phyloP scores from a whole-genome alignment of 2,888 invertebrate genomes.

The Troglohyphantes excavatus region DNA sequence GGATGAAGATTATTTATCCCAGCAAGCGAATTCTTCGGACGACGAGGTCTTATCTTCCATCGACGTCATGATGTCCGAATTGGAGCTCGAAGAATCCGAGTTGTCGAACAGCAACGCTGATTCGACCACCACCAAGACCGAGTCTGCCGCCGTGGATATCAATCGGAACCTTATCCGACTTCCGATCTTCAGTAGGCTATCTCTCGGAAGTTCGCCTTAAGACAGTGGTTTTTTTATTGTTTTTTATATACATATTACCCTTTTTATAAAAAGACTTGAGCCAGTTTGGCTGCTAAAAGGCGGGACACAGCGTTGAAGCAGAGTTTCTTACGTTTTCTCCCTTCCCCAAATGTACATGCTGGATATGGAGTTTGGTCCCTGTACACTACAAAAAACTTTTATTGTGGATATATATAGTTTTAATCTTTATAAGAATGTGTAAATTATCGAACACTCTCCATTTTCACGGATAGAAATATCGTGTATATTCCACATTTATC shows the following conservation, averaged over 20 bases:
- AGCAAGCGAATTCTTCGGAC: background rate
- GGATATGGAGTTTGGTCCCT: constrained; percentile 69
- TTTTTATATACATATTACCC: constrained; percentile 7
- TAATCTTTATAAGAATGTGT: constrained; percentile 49
- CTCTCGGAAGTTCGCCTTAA: constrained; percentile 54
- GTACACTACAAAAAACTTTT: constrained; percentile 12
- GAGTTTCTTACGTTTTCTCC: constrained; percentile 38
- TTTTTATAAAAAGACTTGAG: constrained; percentile 57
- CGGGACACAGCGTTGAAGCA: constrained; percentile 30
- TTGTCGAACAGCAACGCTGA: constrained; percentile 36
- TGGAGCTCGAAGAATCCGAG: constrained; percentile 57
- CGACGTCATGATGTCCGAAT: constrained; percentile 55
- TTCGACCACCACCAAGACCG: constrained; percentile 31
- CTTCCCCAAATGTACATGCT: constrained; percentile 69
- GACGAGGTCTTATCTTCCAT: constrained; percentile 58
- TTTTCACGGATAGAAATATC: constrained; percentile 47
- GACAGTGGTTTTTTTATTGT: constrained; percentile 30
- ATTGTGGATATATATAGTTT: constrained; percentile 36
- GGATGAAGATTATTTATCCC: constrained; percentile 6
- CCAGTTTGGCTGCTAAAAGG: constrained; percentile 45
- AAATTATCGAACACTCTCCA: constrained; percentile 56
- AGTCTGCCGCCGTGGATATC: constrained; percentile 41
- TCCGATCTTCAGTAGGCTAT: constrained; percentile 73
- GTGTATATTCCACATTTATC: constrained; percentile 39
- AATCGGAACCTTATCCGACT: constrained; percentile 69